Conservation (phyloP, 2,113 vertebrate species). For the Cyanoramphus novaezelandiae region DNA sequence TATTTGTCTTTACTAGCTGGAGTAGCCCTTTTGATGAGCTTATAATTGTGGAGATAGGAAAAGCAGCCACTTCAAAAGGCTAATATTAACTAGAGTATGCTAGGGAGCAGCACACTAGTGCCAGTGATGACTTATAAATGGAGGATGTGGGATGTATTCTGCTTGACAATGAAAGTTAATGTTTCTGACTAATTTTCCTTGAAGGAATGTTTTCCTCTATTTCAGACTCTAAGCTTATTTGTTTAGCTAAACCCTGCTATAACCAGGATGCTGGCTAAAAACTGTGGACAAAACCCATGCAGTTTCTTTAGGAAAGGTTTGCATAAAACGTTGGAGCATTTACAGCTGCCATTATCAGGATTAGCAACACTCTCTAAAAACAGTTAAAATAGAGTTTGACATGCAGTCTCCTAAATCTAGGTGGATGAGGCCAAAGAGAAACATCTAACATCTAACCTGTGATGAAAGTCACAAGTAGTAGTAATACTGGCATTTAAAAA, state of each 20-base stretch:
- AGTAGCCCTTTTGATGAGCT: neutral
- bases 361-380: neutral
- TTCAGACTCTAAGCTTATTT: neutral
- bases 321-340: neutral
- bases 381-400: neutral
- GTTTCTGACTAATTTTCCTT: neutral
- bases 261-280: neutral
- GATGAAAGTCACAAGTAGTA: neutral
- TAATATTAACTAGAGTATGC: neutral
- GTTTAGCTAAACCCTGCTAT: neutral
- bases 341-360: neutral
- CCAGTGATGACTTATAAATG: neutral
- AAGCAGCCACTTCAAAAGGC: neutral
- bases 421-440: neutral
- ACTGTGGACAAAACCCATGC: neutral
- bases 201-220: neutral
- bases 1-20: neutral
- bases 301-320: neutral
- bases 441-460: neutral
- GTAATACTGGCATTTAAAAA: neutral
- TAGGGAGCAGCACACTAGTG: neutral
- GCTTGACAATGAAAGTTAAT: neutral
- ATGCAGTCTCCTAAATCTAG: neutral
- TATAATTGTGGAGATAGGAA: neutral
- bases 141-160: fast-evolving